Percentiles rank a stretch among this genome's conserved stretches.
Conservation (phyloP, 2,888 invertebrate genomes). For the Anarsia innoxiella region DNA sequence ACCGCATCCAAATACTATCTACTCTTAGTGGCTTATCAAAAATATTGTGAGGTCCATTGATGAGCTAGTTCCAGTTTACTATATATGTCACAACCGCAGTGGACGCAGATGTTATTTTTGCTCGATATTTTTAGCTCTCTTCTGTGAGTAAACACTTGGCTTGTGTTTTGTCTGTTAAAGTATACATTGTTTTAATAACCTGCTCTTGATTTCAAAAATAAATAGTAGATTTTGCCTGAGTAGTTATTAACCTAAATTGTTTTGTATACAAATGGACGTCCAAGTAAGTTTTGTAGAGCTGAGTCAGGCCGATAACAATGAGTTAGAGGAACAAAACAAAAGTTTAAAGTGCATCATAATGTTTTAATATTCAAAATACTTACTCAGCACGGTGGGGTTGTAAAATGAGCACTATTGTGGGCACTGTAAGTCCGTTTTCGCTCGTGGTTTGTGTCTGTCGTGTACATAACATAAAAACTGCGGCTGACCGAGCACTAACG, state of each 20-base stretch:
- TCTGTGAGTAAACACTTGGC: slow-evolving; percentile 25
- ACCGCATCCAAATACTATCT: slow-evolving; percentile 66
- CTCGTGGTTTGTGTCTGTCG: slow-evolving; percentile 2
- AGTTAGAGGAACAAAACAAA: neutral
- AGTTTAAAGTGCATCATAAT: neutral
- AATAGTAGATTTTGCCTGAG: too few relatives aligned
- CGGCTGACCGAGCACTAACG: neutral
- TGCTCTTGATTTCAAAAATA: neutral
- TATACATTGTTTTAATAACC: neutral
- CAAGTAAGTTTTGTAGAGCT: neutral
- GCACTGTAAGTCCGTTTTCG: neutral
- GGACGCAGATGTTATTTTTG: slow-evolving; percentile 15
- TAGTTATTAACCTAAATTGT: too few relatives aligned
- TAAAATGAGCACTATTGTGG: slow-evolving; percentile 6
- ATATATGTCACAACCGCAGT: slow-evolving; percentile 9
- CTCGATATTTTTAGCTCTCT: slow-evolving; percentile 18
- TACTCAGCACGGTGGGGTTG: neutral
- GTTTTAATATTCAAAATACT: slow-evolving; percentile 1
- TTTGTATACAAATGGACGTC: neutral
- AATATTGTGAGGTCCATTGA: slow-evolving; percentile 31
- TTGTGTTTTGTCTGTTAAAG: slow-evolving; percentile 3
- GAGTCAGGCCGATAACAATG: slow-evolving; percentile 2
- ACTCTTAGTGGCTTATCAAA: slow-evolving; percentile 51
- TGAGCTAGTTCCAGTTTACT: slow-evolving; percentile 15
- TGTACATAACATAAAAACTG: neutral